phyloP scores from a whole-genome alignment of 1,140 invertebrate species.

The Papilio machaon region DNA sequence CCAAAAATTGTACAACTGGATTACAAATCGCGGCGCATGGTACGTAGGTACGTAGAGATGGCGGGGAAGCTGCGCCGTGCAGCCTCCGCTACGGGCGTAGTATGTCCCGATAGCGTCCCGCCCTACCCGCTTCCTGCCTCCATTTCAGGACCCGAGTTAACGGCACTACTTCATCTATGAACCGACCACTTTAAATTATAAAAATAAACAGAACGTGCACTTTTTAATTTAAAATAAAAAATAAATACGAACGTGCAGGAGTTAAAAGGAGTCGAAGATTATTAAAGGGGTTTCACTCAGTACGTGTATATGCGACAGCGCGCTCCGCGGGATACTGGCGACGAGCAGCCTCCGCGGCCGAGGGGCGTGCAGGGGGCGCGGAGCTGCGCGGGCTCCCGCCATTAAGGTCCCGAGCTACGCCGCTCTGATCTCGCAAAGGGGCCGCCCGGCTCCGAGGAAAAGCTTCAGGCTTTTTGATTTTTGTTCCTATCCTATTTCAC shows the following conservation, averaged over 20 bases:
- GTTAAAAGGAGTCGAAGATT: constrained; percentile 41
- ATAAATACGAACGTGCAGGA: constrained; percentile 48
- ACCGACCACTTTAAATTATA: constrained; percentile 57
- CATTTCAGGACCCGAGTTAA: constrained; percentile 45
- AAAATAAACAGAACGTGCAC: constrained; percentile 51
- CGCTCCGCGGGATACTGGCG: constrained; percentile 77
- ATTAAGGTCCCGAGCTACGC: constrained; percentile 65
- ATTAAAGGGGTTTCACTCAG: constrained; percentile 48
- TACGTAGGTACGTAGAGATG: constrained; percentile 47
- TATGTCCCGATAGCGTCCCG: constrained; percentile 68
- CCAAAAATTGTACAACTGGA: constrained; percentile 34
- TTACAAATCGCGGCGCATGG: constrained; percentile 41
- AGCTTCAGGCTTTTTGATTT: constrained; percentile 64
- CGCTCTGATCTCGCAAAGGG: constrained; percentile 63
- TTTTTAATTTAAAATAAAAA: constrained; percentile 48
- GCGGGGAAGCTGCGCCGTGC: constrained; percentile 77
- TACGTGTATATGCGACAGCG: constrained; percentile 67
- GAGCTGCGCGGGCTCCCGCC: constrained; percentile 73
- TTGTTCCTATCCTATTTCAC: constrained; percentile 43
- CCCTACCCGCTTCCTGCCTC: constrained; percentile 63
- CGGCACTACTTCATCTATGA: constrained; percentile 60
- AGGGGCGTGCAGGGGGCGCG: constrained; percentile 63
- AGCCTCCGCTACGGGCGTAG: constrained; percentile 71
- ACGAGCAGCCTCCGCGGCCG: constrained; percentile 65
- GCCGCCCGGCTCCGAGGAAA: constrained; percentile 62